phyloP scores from a whole-genome alignment of 2,113 vertebrate species.

The Dipodomys spectabilis region DNA sequence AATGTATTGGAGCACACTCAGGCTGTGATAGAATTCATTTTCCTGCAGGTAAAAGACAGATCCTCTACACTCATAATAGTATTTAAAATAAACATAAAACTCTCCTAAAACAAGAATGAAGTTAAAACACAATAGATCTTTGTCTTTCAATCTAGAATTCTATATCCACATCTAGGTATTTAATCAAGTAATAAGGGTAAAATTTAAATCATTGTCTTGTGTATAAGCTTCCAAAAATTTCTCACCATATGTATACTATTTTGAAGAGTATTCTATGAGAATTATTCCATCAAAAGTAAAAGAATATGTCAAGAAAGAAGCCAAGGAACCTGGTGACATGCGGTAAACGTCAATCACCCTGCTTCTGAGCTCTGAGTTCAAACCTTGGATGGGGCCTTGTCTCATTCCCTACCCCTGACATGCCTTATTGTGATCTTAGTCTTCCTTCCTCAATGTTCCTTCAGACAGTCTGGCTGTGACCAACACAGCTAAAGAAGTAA shows the following conservation, averaged over 20 bases:
- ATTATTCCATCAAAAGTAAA: background rate
- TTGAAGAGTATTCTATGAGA: background rate
- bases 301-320: background rate
- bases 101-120: conserved; percentile 3
- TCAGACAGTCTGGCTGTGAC: background rate
- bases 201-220: conserved; percentile 1
- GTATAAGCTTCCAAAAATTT: conserved; percentile 10
- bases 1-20: background rate
- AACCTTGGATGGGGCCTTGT: background rate
- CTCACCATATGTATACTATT: background rate
- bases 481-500: background rate
- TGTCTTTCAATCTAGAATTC: conserved; percentile 46
- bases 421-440: background rate
- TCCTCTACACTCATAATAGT: background rate
- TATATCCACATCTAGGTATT: background rate
- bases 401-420: background rate
- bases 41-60: background rate
- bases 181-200: background rate
- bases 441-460: background rate
- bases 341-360: background rate
- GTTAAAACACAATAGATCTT: background rate
- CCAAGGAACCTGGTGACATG: background rate
- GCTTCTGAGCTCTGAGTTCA: background rate
- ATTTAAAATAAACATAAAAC: conserved; percentile 34
- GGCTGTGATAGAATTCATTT: background rate